These are phyloP conservation scores for Paralichthys olivaceus DNA, from an alignment of 2,113 vertebrate species.

Conservation along the genomic window DNA sequence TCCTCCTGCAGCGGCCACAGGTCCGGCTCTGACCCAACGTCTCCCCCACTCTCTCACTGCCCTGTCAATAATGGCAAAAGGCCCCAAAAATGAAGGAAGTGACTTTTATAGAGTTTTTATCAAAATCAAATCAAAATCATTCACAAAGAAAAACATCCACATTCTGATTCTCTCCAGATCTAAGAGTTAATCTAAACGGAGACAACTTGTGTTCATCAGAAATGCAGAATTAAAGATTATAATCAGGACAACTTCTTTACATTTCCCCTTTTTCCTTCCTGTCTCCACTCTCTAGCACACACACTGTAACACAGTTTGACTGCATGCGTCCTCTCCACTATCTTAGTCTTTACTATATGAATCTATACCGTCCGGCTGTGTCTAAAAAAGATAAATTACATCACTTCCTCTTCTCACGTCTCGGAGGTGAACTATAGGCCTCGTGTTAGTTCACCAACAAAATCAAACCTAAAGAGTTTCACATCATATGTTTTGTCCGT, in stretches of 20 bases:
- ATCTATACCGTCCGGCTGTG: background rate
- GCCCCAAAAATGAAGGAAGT: background rate
- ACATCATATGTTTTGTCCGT: background rate
- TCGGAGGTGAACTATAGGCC: background rate
- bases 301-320: background rate
- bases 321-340: background rate
- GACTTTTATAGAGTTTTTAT: too few species aligned
- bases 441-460: conserved; percentile 1
- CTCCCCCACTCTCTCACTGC: too few species aligned
- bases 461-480: conserved; percentile 19
- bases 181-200: conserved; percentile 6
- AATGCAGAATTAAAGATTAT: conserved; percentile 12
- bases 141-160: background rate
- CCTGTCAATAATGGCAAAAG: too few species aligned
- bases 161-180: background rate
- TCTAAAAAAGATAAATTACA: background rate
- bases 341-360: background rate
- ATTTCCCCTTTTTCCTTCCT: conserved; percentile 69
- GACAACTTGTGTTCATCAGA: background rate
- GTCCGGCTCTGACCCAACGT: too few species aligned
- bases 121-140: background rate
- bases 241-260: conserved; percentile 38
- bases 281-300: conserved; percentile 19
- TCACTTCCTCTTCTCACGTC: background rate
- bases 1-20: too few species aligned